phyloP scores from a whole-genome alignment of 2,113 vertebrate genomes.

The Phoenicopterus ruber region DNA sequence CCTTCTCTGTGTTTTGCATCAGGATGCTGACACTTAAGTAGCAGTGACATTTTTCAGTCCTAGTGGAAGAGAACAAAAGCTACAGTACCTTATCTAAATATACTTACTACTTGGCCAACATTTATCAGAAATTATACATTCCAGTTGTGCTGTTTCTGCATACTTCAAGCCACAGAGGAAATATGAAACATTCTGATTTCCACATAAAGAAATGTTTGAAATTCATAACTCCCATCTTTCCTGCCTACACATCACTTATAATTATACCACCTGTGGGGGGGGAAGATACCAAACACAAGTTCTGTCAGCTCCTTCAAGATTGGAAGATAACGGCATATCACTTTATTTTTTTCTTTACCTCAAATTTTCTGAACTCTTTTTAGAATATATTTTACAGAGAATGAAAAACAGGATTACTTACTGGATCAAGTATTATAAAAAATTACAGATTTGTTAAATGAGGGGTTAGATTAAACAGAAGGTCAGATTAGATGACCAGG shows the following conservation, averaged over 20 bases:
- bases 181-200: neutral
- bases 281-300: neutral
- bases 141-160: neutral
- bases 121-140: neutral
- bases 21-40: neutral
- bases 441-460: neutral
- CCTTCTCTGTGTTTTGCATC: neutral
- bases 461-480: neutral
- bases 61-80: neutral
- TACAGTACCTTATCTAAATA: neutral
- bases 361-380: neutral
- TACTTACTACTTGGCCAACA: neutral
- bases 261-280: neutral
- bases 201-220: neutral
- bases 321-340: neutral
- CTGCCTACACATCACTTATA: neutral
- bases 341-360: neutral
- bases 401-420: neutral
- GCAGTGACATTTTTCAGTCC: constrained; percentile 9
- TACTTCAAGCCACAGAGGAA: neutral
- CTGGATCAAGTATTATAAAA: neutral
- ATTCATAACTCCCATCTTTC: neutral
- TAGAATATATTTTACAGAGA: neutral
- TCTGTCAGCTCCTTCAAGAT: neutral
- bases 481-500: neutral